These are phyloP conservation scores for Scartelaos histophorus DNA, from an alignment of 2,113 vertebrate species.

Conservation along the genomic window DNA sequence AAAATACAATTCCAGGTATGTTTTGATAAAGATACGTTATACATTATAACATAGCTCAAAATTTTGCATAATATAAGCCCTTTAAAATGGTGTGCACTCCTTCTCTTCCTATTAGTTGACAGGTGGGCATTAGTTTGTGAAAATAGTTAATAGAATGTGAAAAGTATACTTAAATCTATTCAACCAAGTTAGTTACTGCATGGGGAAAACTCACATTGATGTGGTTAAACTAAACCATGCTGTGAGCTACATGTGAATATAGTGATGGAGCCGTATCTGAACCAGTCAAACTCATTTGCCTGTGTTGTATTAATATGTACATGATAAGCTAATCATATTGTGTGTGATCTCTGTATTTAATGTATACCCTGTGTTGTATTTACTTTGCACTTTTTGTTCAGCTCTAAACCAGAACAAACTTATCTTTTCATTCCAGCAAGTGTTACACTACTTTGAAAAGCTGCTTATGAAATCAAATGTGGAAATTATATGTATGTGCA, in stretches of 20 bases:
- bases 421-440: constrained; percentile 52
- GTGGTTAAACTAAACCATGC: neutral
- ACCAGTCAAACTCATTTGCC: neutral
- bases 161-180: neutral
- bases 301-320: constrained; percentile 1
- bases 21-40: no score
- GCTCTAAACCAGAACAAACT: constrained; percentile 51
- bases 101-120: neutral
- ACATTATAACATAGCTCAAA: no score
- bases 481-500: constrained; percentile 59
- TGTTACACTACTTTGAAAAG: constrained; percentile 47
- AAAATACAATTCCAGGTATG: no score
- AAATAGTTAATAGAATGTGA: neutral
- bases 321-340: constrained; percentile 29
- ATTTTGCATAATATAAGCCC: no score
- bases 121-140: neutral
- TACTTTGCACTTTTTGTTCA: constrained; percentile 51
- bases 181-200: neutral
- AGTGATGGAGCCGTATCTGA: neutral
- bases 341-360: constrained; percentile 6
- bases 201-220: neutral
- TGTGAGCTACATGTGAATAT: neutral
- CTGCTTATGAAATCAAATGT: constrained; percentile 43
- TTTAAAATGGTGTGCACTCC: neutral
- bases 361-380: constrained; percentile 38